A percentile compares a stretch with the other conserved stretches of the same genome.
Evolutionary conservation across 2,797 vertebrate species (phyloP).

Genomic region (Sebastes kiyomatsui): DNA sequence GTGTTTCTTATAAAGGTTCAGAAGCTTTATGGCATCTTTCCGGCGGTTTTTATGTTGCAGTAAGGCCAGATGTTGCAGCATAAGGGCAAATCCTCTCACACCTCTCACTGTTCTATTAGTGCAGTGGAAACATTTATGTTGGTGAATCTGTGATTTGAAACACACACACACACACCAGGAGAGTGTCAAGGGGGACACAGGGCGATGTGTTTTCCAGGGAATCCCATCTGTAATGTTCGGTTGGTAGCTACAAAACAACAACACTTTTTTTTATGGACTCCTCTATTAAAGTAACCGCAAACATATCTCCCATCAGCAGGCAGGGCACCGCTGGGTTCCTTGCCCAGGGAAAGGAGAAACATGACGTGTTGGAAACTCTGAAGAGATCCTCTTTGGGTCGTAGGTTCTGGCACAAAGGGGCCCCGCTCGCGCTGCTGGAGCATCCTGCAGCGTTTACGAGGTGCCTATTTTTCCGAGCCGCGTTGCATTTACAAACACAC

Average conservation of each 20-base stretch:
- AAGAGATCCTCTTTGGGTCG: conserved; percentile 60
- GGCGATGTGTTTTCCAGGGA: conserved; percentile 65
- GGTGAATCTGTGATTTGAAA: conserved; percentile 17
- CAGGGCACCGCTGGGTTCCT: conserved; percentile 43
- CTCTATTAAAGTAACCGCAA: conserved; percentile 71
- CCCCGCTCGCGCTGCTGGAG: conserved; percentile 28
- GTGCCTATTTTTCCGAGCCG: conserved; percentile 6
- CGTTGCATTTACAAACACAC: conserved; percentile 5
- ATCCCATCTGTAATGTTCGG: conserved; percentile 55
- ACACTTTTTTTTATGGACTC: conserved; percentile 60
- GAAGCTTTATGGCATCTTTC: background rate
- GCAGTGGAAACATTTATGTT: conserved; percentile 6
- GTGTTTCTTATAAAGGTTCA: background rate
- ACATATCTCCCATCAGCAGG: conserved; percentile 56
- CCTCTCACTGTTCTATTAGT: conserved; percentile 9
- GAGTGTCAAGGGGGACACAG: conserved; percentile 7
- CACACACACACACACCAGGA: background rate
- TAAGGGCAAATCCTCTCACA: background rate
- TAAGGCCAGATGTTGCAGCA: conserved; percentile 14
- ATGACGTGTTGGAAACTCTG: conserved; percentile 79
- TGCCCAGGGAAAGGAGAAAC: conserved; percentile 67
- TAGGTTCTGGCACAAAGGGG: conserved; percentile 43
- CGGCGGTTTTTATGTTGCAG: background rate
- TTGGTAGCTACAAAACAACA: conserved; percentile 64
- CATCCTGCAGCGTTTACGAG: conserved; percentile 70